These are phyloP conservation scores for Azemiops feae DNA, from an alignment of 2,113 vertebrate genomes.

Conservation along the genomic window DNA sequence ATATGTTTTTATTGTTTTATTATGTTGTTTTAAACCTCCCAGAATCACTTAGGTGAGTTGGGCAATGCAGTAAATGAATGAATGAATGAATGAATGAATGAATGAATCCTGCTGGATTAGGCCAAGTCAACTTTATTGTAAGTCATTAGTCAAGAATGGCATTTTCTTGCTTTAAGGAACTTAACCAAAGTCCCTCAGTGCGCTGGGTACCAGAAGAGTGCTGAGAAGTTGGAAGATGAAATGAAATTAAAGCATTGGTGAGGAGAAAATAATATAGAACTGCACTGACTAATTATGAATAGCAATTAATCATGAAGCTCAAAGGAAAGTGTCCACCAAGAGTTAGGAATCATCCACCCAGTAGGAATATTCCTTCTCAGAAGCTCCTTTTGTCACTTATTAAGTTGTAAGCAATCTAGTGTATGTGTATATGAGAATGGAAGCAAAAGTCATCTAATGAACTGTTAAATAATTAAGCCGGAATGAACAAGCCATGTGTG, in stretches of 20 bases:
- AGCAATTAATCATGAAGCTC: constrained; percentile 59
- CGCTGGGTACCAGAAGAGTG: constrained; percentile 5
- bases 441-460: not conserved
- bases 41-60: not conserved
- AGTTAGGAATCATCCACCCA: constrained; percentile 19
- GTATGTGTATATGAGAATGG: not conserved
- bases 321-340: constrained; percentile 51
- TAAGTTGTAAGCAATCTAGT: not conserved
- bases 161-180: constrained; percentile 57
- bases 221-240: constrained; percentile 7
- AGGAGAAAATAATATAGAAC: constrained; percentile 21
- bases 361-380: not conserved
- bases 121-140: not conserved
- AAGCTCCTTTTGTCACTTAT: not conserved
- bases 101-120: not conserved
- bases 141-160: constrained; percentile 32
- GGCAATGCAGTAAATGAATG: not conserved
- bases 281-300: constrained; percentile 44
- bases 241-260: not conserved
- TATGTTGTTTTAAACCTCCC: not conserved
- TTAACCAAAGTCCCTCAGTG: constrained; percentile 63
- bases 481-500: not conserved
- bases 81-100: not conserved
- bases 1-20: not conserved
- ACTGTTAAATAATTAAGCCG: not conserved